A percentile compares a stretch with the other conserved stretches of the same genome.
Evolutionary conservation across 2,113 vertebrate genomes (phyloP).

Genomic region (Oncorhynchus nerka): DNA sequence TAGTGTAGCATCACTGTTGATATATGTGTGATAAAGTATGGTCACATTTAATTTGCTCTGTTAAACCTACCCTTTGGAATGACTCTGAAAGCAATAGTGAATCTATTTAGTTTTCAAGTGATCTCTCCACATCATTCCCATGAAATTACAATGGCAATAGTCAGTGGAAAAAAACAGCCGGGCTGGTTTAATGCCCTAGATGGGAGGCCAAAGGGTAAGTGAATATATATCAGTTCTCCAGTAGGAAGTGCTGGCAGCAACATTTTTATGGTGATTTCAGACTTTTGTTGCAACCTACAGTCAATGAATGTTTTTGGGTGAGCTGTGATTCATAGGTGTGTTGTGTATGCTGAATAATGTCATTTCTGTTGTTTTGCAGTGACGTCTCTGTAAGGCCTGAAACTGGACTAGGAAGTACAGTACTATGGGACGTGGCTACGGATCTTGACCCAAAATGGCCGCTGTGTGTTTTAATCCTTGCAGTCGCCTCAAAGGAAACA

Average conservation of each 20-base stretch:
- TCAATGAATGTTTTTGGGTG: slow-evolving; percentile 4
- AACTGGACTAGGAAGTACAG: slow-evolving; percentile 9
- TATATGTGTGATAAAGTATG: too few relatives aligned
- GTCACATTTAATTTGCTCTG: too few relatives aligned
- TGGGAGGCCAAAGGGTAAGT: background rate
- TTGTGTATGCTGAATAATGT: background rate
- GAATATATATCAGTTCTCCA: background rate
- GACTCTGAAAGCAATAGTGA: too few relatives aligned
- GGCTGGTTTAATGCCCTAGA: too few relatives aligned
- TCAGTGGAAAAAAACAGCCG: too few relatives aligned
- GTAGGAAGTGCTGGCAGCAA: background rate
- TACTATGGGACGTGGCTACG: slow-evolving; percentile 54
- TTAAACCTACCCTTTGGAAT: too few relatives aligned
- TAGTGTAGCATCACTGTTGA: too few relatives aligned
- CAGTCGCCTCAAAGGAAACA: slow-evolving; percentile 61
- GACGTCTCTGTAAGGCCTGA: slow-evolving; percentile 11
- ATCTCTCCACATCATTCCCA: too few relatives aligned
- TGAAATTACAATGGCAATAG: too few relatives aligned
- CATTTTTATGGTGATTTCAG: too few relatives aligned
- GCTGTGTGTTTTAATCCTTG: slow-evolving; percentile 56
- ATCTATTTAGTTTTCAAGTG: too few relatives aligned
- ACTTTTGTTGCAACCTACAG: background rate
- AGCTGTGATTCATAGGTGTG: background rate
- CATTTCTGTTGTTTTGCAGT: slow-evolving; percentile 36
- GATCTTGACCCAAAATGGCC: slow-evolving; percentile 47